Evolutionary conservation across 1,140 invertebrate species (phyloP).

Genomic region (Danaus plexippus): DNA sequence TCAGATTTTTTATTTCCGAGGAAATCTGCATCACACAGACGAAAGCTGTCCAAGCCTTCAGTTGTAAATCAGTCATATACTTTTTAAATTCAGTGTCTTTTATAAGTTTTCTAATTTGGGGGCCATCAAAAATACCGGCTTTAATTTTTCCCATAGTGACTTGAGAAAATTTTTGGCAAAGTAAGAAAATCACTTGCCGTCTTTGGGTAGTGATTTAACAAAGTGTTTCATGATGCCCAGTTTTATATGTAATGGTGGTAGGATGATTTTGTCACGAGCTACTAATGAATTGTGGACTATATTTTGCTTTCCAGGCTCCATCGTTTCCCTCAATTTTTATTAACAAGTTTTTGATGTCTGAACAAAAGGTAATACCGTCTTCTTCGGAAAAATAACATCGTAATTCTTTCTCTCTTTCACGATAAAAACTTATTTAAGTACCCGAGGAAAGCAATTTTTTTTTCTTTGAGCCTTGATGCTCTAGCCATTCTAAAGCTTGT

Average conservation of each 20-base stretch:
- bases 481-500: not conserved
- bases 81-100: too few species aligned
- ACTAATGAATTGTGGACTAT: too few species aligned
- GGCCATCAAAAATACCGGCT: conserved; percentile 25
- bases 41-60: too few species aligned
- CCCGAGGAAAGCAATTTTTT: not conserved
- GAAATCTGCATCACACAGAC: too few species aligned
- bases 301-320: too few species aligned
- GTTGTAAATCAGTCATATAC: too few species aligned
- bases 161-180: conserved; percentile 30
- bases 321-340: too few species aligned
- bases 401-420: not conserved
- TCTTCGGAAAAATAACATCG: not conserved
- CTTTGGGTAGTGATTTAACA: conserved; percentile 34
- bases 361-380: not conserved
- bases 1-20: too few species aligned
- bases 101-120: not conserved
- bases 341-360: too few species aligned
- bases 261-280: too few species aligned
- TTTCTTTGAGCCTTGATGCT: conserved; percentile 1
- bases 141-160: conserved; percentile 30
- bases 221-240: conserved; percentile 42
- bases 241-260: conserved; percentile 39
- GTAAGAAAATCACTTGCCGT: conserved; percentile 33
- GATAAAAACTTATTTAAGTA: not conserved